Evolutionary conservation across 2,797 vertebrate species (phyloP), one percentile per base, ranked within the genome.

Genomic region (Pteronotus mesoamericanus): DNA sequence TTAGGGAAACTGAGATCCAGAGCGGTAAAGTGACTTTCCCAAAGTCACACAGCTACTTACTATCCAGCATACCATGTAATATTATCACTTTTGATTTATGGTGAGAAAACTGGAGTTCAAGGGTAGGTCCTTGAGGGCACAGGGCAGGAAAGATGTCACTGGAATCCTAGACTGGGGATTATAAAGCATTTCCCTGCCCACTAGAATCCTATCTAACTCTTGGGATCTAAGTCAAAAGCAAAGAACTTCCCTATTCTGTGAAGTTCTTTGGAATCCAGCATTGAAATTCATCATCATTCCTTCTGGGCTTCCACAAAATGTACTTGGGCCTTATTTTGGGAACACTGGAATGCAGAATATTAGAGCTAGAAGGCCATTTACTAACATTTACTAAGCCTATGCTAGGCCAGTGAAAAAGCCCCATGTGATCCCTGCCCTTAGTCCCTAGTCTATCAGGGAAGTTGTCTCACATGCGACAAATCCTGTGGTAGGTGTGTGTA

Each of bases 271-370:
- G 61, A 80, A 89, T 61, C 24, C 32, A 84, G 10, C 51, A 90
- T 86, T n/a, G 64, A 90, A 97, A 88, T 90, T 53, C 55, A 53
- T 85, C 77, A 77, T 53, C 15, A 34, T 91, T 91, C 66, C 39
- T 93, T 83, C 71, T 48, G 42, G 77, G 21, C 39, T 93, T 46
- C 48, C n/a, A 92, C 3, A 82, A 61, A 86, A 89, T 22, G 8
- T 74, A 66, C 26, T 39, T 89, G 39, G 64, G 24, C n/a, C 95
- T 93, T 95, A 84, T 71, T 89, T 93, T 66, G 96, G 57, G 9
- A 44, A 83, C 7, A 68, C 74, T 19, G 94, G 53, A 88, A 21
- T 69, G 83, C 42, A 94, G 57, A 93, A 26, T 78, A 69, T 82
- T 82, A 88, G 57, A 96, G 39, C 37, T 39, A 46, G 71, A 78